These are phyloP conservation scores for Tachyglossus aculeatus DNA, from an alignment of 2,797 vertebrate species.

Conservation along the genomic window DNA sequence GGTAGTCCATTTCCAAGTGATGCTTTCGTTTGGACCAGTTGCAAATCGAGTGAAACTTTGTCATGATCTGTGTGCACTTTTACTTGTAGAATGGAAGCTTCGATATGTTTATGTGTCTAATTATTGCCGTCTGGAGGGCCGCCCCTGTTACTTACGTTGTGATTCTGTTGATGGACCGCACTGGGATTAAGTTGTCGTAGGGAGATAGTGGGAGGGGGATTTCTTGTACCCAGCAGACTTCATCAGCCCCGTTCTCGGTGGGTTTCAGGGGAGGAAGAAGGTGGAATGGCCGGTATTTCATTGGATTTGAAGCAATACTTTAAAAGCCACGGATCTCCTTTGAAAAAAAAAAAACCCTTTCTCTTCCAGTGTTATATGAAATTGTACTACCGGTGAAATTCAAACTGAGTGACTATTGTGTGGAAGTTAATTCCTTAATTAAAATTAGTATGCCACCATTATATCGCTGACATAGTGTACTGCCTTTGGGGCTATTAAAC, in stretches of 20 bases:
- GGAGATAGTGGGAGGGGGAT: conserved; percentile 47
- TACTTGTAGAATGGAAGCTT: conserved; percentile 85
- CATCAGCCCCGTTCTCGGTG: conserved; percentile 66
- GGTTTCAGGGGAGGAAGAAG: conserved; percentile 53
- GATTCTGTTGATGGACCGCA: conserved; percentile 68
- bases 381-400: conserved; percentile 71
- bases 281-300: conserved; percentile 63
- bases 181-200: conserved; percentile 68
- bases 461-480: conserved; percentile 73
- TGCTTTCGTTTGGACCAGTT: conserved; percentile 80
- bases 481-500: conserved; percentile 70
- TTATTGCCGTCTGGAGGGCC: conserved; percentile 78
- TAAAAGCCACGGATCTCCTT: conserved; percentile 74
- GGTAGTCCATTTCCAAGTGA: conserved; percentile 76
- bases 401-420: conserved; percentile 71
- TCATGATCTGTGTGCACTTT: conserved; percentile 96
- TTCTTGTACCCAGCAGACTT: conserved; percentile 60
- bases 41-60: conserved; percentile 78
- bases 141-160: conserved; percentile 77
- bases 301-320: conserved; percentile 75
- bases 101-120: conserved; percentile 84
- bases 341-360: conserved; percentile 57
- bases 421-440: conserved; percentile 70
- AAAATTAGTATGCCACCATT: conserved; percentile 70
- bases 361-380: conserved; percentile 77